A percentile compares a stretch with the other conserved stretches of the same genome.
Evolutionary conservation across 2,113 vertebrate species (phyloP).

Genomic region (Psittacara wagleri): DNA sequence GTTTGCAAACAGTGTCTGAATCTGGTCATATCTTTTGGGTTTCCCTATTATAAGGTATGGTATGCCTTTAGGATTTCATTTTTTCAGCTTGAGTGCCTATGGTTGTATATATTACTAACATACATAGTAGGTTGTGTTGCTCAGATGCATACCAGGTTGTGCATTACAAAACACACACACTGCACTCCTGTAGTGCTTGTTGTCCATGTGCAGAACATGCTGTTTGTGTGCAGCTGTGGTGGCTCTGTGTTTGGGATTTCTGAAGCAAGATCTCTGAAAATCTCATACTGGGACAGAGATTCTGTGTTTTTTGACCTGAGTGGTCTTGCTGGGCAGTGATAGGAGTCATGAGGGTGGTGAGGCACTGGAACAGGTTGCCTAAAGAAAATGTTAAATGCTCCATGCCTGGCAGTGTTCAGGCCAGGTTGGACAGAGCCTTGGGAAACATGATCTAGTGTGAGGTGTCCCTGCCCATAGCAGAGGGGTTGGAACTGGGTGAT

Average conservation of each 20-base stretch:
- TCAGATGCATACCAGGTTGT: not conserved
- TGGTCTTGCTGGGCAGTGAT: not conserved
- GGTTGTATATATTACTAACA: not conserved
- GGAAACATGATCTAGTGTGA: not conserved
- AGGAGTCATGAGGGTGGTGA: not conserved
- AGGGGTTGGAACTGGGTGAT: not conserved
- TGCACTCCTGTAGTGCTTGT: not conserved
- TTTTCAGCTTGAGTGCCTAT: not conserved
- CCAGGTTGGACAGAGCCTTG: not conserved
- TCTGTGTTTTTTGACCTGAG: not conserved
- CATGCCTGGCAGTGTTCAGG: not conserved
- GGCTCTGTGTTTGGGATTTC: not conserved
- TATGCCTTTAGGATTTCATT: rapidly evolving
- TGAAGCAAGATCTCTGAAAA: not conserved
- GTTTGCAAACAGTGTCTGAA: not conserved
- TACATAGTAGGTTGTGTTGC: not conserved
- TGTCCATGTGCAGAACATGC: not conserved
- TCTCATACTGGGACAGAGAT: not conserved
- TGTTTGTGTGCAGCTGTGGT: not conserved
- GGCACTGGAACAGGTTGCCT: not conserved
- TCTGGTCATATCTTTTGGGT: not conserved
- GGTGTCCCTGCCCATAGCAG: not conserved
- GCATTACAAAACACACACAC: rapidly evolving
- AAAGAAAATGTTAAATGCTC: not conserved
- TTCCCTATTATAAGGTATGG: not conserved